phyloP scores from a whole-genome alignment of 2,113 vertebrate species.

The Henicopernis longicauda region DNA sequence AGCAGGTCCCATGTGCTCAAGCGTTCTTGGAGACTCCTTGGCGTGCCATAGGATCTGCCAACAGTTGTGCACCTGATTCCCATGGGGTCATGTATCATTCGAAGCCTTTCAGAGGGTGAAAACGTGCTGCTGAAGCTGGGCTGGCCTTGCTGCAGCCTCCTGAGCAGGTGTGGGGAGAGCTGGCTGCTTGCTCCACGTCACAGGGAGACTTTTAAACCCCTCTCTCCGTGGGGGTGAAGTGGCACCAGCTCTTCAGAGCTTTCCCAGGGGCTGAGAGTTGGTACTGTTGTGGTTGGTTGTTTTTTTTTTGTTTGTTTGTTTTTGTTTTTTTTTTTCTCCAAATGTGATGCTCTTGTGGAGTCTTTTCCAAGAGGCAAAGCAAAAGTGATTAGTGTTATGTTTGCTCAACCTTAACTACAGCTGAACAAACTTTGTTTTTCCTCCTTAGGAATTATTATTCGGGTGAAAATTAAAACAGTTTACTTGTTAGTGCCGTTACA shows the following conservation, averaged over 20 bases:
- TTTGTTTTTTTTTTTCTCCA: not conserved
- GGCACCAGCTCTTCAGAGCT: not conserved
- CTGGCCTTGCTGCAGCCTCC: not conserved
- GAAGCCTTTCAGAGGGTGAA: not conserved
- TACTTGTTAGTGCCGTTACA: not conserved
- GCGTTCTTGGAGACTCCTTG: rapidly evolving
- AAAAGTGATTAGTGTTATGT: not conserved
- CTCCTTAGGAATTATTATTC: not conserved
- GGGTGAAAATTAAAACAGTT: not conserved
- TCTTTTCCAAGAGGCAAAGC: not conserved
- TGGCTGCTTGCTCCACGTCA: not conserved
- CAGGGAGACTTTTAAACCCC: rapidly evolving
- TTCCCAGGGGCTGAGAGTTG: not conserved
- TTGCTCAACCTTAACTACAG: constrained; percentile 29
- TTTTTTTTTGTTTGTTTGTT: no score
- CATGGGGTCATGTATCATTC: rapidly evolving
- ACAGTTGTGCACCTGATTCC: not conserved
- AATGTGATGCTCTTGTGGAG: not conserved
- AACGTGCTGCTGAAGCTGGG: not conserved
- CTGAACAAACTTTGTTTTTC: constrained; percentile 38
- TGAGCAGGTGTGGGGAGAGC: not conserved
- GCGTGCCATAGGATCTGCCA: not conserved
- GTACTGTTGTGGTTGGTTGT: no score
- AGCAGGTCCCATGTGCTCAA: not conserved
- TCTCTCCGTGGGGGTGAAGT: rapidly evolving